These are phyloP conservation scores for Elymnias hypermnestra DNA, from an alignment of 1,140 invertebrate species.

Conservation along the genomic window DNA sequence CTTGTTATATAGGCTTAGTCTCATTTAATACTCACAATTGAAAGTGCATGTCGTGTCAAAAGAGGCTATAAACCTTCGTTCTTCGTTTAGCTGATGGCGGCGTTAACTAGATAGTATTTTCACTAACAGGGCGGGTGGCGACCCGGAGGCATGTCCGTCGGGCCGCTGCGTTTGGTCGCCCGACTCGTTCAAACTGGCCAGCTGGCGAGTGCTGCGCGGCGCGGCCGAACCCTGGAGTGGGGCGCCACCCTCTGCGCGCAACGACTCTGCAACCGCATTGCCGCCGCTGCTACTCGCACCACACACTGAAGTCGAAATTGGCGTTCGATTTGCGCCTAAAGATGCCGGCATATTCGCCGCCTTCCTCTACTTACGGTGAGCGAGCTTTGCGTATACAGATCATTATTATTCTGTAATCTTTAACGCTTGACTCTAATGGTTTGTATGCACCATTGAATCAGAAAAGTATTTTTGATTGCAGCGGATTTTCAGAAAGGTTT, in stretches of 20 bases:
- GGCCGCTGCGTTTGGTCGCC: slow-evolving; percentile 29
- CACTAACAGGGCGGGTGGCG: slow-evolving; percentile 27
- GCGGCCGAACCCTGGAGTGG: slow-evolving; percentile 14
- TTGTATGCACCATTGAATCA: too few relatives aligned
- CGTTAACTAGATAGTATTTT: neutral
- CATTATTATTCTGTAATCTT: too few relatives aligned
- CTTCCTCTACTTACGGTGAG: slow-evolving; percentile 40
- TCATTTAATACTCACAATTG: too few relatives aligned
- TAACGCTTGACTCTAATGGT: too few relatives aligned
- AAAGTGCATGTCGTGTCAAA: too few relatives aligned
- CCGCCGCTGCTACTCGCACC: slow-evolving; percentile 38
- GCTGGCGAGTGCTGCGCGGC: slow-evolving; percentile 29
- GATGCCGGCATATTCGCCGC: slow-evolving; percentile 28
- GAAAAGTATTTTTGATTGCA: too few relatives aligned
- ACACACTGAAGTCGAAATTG: slow-evolving; percentile 30
- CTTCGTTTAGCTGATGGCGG: too few relatives aligned
- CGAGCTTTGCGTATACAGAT: too few relatives aligned
- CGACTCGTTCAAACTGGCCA: slow-evolving; percentile 27
- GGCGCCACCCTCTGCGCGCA: slow-evolving; percentile 4
- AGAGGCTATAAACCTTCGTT: too few relatives aligned
- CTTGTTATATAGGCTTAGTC: too few relatives aligned
- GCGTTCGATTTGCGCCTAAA: slow-evolving; percentile 35
- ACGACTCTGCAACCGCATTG: slow-evolving; percentile 12
- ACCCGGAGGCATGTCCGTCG: slow-evolving; percentile 20
- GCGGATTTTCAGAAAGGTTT: too few relatives aligned